phyloP scores from a whole-genome alignment of 2,113 vertebrate genomes.

The Tetraodon nigroviridis region DNA sequence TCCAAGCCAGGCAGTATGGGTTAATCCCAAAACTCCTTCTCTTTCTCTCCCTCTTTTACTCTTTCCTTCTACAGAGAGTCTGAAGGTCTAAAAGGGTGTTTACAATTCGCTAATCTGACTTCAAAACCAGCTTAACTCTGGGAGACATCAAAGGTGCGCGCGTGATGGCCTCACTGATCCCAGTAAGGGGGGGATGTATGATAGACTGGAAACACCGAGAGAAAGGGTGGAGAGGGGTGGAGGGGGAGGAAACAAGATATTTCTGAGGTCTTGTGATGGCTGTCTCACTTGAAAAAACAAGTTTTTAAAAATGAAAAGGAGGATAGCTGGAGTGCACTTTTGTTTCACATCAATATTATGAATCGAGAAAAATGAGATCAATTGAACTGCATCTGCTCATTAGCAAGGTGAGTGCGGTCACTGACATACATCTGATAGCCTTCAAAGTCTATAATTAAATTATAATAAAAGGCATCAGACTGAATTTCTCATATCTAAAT shows the following conservation, averaged over 20 bases:
- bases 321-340: not conserved
- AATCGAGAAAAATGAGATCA: conserved; percentile 9
- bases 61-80: conserved; percentile 57
- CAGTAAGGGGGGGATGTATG: conserved; percentile 68
- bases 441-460: conserved; percentile 17
- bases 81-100: conserved; percentile 73
- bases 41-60: conserved; percentile 47
- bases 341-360: conserved; percentile 6
- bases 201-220: conserved; percentile 67
- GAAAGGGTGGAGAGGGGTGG: conserved; percentile 20
- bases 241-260: conserved; percentile 55
- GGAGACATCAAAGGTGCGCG: conserved; percentile 75
- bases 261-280: conserved; percentile 68
- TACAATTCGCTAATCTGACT: conserved; percentile 75
- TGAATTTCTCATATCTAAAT: conserved; percentile 19
- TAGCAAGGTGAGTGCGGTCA: not conserved
- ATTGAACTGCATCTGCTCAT: conserved; percentile 11
- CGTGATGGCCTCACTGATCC: conserved; percentile 75
- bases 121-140: conserved; percentile 75
- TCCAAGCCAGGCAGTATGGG: conserved; percentile 57
- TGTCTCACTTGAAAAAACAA: conserved; percentile 54
- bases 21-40: conserved; percentile 63
- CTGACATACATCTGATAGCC: conserved; percentile 20
- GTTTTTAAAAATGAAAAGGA: conserved; percentile 32
- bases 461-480: conserved; percentile 31